Percentiles rank a stretch among this genome's conserved stretches.
These are phyloP conservation scores for Cathartes aura DNA, from an alignment of 2,113 vertebrate genomes.

Conservation along the genomic window DNA sequence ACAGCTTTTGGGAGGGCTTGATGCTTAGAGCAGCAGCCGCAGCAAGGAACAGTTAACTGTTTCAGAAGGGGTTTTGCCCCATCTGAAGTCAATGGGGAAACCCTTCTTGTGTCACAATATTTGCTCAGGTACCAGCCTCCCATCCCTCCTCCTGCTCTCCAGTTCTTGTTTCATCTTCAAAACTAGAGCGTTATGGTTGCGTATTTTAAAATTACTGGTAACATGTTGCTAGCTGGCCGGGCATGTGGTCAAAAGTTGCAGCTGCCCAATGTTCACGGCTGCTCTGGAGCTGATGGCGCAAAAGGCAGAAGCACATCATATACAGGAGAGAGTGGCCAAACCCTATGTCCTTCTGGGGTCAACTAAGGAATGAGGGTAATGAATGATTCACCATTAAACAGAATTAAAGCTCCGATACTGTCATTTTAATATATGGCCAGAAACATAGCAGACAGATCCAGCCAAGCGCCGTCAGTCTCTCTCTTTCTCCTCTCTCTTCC, in stretches of 20 bases:
- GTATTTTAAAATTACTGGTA: background rate
- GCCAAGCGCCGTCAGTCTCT: background rate
- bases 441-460: background rate
- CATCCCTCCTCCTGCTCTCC: background rate
- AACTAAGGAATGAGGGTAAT: background rate
- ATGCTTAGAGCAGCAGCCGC: background rate
- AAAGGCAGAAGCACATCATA: fast-evolving
- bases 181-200: background rate
- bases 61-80: background rate
- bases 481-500: background rate
- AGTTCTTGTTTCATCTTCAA: background rate
- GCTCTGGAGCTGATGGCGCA: background rate
- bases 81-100: background rate
- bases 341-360: background rate
- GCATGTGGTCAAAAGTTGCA: background rate
- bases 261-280: background rate
- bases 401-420: background rate
- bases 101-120: background rate
- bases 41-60: background rate
- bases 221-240: background rate
- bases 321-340: background rate
- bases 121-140: background rate
- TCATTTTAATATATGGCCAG: background rate
- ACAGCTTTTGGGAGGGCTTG: background rate
- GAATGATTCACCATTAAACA: background rate